A percentile compares a stretch with the other conserved stretches of the same genome.
phyloP scores from a whole-genome alignment of 2,113 vertebrate genomes.

The Suricata suricatta region DNA sequence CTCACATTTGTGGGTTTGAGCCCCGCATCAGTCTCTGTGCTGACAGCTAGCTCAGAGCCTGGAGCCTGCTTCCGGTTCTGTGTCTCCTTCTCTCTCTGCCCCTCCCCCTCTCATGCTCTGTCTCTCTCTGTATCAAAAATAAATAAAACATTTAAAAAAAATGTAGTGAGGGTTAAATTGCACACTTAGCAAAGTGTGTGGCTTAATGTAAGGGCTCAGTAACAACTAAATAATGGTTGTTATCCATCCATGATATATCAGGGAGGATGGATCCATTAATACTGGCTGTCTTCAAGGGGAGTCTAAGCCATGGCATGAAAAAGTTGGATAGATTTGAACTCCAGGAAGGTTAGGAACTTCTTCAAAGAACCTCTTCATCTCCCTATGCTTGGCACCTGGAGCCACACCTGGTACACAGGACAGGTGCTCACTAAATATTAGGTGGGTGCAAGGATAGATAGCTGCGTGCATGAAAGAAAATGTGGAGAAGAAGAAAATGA shows the following conservation, averaged over 20 bases:
- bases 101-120: too few species aligned
- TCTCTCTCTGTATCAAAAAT: too few species aligned
- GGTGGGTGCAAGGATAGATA: background rate
- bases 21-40: too few species aligned
- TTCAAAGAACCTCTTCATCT: background rate
- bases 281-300: background rate
- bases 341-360: background rate
- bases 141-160: too few species aligned
- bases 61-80: too few species aligned
- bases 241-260: background rate
- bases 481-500: background rate
- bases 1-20: too few species aligned
- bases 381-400: background rate
- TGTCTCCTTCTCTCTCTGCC: too few species aligned
- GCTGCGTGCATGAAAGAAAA: background rate
- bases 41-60: too few species aligned
- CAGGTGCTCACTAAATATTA: background rate
- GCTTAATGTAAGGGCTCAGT: background rate
- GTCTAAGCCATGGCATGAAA: background rate
- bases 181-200: background rate
- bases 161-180: background rate
- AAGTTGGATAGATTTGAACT: background rate
- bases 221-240: conserved; percentile 13
- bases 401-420: background rate
- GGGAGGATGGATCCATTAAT: background rate